phyloP scores from a whole-genome alignment of 2,888 invertebrate genomes.

The Neoaliturus tenellus region DNA sequence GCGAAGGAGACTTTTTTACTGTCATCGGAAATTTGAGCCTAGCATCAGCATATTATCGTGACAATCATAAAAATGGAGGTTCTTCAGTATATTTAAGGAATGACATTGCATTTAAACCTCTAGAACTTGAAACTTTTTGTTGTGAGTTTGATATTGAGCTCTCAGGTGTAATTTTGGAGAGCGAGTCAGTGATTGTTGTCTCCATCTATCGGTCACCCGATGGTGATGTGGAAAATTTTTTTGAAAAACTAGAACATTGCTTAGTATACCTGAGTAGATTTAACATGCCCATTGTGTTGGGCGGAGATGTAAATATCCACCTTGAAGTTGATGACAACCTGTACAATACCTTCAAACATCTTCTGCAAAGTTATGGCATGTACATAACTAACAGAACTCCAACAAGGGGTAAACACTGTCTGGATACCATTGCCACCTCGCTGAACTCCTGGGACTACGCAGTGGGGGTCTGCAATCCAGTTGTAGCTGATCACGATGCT shows the following conservation, averaged over 20 bases:
- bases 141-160: background rate
- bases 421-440: conserved; percentile 4
- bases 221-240: background rate
- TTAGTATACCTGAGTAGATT: background rate
- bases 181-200: background rate
- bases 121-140: background rate
- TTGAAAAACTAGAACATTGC: background rate
- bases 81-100: background rate
- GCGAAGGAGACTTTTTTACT: background rate
- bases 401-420: background rate
- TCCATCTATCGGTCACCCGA: background rate
- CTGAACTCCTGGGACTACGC: conserved; percentile 2
- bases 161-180: background rate
- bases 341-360: background rate
- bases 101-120: background rate
- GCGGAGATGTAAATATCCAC: background rate
- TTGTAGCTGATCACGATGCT: background rate
- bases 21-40: background rate
- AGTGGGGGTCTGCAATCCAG: background rate
- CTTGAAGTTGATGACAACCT: background rate
- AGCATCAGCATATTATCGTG: background rate
- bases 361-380: background rate
- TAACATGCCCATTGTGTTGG: background rate
- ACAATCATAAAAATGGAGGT: background rate
- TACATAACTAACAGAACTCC: background rate